Evolutionary conservation across 2,113 vertebrate species (phyloP).

Genomic region (Paedocypris sp.): DNA sequence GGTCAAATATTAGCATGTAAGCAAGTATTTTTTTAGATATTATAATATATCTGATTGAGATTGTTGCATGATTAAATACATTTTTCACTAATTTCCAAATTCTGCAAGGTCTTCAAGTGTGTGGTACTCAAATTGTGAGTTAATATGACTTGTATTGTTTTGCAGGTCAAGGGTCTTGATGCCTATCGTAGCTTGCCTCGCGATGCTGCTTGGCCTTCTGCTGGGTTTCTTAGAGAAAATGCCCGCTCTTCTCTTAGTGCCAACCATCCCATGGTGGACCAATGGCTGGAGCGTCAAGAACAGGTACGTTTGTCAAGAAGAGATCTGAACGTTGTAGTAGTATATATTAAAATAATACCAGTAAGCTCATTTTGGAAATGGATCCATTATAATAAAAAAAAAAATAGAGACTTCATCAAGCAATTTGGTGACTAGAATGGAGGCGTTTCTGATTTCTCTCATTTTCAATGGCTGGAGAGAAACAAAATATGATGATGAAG

Average conservation of each 20-base stretch:
- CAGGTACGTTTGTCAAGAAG: constrained; percentile 69
- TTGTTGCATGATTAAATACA: too few species aligned
- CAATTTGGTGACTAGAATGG: constrained; percentile 7
- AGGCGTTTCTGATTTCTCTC: constrained; percentile 36
- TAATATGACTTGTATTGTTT: background rate
- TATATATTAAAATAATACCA: too few species aligned
- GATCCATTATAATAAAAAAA: constrained; percentile 9
- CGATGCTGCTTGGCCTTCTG: constrained; percentile 77
- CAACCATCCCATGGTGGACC: constrained; percentile 96
- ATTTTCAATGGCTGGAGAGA: constrained; percentile 2
- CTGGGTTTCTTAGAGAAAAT: constrained; percentile 91
- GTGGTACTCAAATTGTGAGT: too few species aligned
- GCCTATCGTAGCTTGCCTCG: constrained; percentile 88
- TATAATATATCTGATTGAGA: too few species aligned
- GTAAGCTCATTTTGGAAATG: too few species aligned
- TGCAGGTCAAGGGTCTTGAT: constrained; percentile 56
- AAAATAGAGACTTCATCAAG: constrained; percentile 5
- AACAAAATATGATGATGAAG: constrained; percentile 17
- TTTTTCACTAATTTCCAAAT: too few species aligned
- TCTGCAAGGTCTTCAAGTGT: too few species aligned
- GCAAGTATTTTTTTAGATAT: too few species aligned
- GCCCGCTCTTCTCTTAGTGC: constrained; percentile 89
- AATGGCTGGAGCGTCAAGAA: constrained; percentile 90
- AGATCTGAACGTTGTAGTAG: too few species aligned
- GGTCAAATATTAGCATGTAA: constrained; percentile 12